Percentiles rank a stretch among this genome's conserved stretches.
Conservation (phyloP, 2,113 vertebrate genomes). For the human (Homo sapiens) region GRCh38 chr9:21579501-21580000, state of each 20-base stretch:
- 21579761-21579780: background rate
- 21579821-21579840: background rate
- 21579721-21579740: slow-evolving; percentile 38
- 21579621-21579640: background rate
- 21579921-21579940: background rate
- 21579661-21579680: background rate
- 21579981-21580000: background rate
- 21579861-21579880: background rate
- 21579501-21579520: background rate
- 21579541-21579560: background rate
- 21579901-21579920: background rate
- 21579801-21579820: slow-evolving; percentile 2
- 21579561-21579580: background rate
- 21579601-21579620: background rate
- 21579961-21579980: background rate
- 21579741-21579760: background rate
- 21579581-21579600: background rate
- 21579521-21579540: background rate
- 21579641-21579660: background rate
- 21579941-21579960: background rate
- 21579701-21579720: background rate
- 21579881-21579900: background rate
- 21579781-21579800: background rate
- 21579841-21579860: background rate
- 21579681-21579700: background rate